These are phyloP conservation scores for Chiridota heheva DNA, from an alignment of 35 echinoderm and acorn worm genomes.

Conservation along the genomic window DNA sequence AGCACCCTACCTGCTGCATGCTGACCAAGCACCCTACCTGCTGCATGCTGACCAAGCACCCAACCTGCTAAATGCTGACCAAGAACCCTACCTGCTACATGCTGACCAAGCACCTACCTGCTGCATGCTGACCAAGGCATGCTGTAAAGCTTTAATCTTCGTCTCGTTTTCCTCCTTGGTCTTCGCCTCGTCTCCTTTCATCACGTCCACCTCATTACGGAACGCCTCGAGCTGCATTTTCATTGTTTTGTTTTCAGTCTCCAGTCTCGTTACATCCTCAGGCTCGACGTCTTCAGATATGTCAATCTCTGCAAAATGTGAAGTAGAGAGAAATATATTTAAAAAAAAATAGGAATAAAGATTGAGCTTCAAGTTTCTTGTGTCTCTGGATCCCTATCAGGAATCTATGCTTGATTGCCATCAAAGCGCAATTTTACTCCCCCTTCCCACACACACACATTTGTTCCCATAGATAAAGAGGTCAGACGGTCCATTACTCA, in stretches of 20 bases:
- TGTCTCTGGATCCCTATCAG: neutral
- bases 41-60: too few species aligned
- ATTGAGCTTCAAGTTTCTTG: neutral
- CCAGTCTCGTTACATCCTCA: conserved; percentile 16
- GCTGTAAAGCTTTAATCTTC: conserved; percentile 90
- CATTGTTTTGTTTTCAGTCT: conserved; percentile 60
- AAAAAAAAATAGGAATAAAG: neutral
- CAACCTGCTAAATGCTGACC: too few species aligned
- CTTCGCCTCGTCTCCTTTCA: conserved; percentile 49
- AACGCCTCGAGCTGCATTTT: conserved; percentile 69
- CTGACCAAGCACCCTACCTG: too few species aligned
- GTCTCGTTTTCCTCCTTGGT: conserved; percentile 85
- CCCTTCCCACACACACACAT: too few species aligned
- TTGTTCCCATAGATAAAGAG: too few species aligned
- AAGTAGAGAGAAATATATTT: neutral
- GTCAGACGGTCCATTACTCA: too few species aligned
- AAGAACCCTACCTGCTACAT: too few species aligned
- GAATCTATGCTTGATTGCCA: too few species aligned
- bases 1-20: too few species aligned
- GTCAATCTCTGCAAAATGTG: too few species aligned
- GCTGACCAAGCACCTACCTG: too few species aligned
- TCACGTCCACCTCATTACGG: conserved; percentile 51
- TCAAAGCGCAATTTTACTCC: too few species aligned
- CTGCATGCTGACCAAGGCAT: conserved; percentile 86
- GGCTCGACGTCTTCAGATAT: conserved; percentile 12